Conservation (phyloP, 2,113 vertebrate genomes). For the Melanerpes aurifrons region DNA sequence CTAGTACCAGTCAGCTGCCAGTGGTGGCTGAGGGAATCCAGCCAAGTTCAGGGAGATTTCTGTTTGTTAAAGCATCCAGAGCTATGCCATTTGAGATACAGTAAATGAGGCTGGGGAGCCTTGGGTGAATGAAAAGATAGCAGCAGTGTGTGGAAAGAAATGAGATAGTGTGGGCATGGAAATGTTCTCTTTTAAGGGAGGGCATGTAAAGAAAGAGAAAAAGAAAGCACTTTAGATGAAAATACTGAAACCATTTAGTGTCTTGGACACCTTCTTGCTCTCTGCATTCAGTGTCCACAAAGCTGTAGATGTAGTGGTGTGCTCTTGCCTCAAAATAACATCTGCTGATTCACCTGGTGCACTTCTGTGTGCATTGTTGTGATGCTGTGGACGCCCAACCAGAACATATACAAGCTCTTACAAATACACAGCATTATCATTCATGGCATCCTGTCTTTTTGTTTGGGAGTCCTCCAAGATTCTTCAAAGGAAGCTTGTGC, state of each 20-base stretch:
- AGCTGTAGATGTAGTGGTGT: neutral
- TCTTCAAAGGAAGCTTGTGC: neutral
- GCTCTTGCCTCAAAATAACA: neutral
- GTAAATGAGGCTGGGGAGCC: neutral
- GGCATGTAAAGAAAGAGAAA: neutral
- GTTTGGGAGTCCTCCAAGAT: neutral
- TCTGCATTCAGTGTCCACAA: neutral
- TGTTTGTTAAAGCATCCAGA: conserved; percentile 30
- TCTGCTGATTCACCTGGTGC: neutral
- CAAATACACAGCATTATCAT: neutral
- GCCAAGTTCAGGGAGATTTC: conserved; percentile 38
- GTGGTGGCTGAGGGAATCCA: conserved; percentile 11
- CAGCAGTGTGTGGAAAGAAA: neutral
- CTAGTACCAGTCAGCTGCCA: conserved; percentile 67
- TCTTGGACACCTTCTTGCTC: neutral
- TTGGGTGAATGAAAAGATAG: neutral
- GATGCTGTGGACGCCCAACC: neutral
- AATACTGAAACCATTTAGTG: neutral
- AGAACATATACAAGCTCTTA: neutral
- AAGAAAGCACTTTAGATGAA: neutral
- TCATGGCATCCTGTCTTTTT: neutral
- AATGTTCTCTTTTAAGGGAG: neutral
- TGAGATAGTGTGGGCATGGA: neutral
- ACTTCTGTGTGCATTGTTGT: neutral
- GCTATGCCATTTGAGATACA: neutral